Percentiles rank a stretch among this genome's conserved stretches.
Conservation (phyloP, 1,140 invertebrate genomes). For the Asbolus verrucosus region DNA sequence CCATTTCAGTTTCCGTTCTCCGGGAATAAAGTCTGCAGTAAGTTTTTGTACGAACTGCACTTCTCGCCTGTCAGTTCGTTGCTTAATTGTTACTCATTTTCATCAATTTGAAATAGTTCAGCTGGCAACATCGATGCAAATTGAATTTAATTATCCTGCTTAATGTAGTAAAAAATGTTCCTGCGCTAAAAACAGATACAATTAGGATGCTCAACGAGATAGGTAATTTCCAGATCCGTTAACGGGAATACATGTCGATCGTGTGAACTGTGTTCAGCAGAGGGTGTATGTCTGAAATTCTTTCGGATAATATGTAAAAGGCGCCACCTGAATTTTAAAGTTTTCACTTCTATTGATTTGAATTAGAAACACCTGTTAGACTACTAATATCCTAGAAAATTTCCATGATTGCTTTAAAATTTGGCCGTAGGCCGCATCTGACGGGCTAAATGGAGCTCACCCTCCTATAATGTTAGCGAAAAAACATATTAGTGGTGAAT, state of each 20-base stretch:
- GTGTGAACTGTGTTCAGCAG: too few species aligned
- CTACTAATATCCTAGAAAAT: constrained; percentile 33
- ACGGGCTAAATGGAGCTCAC: constrained; percentile 4
- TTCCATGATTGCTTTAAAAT: constrained; percentile 37
- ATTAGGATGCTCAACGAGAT: background rate
- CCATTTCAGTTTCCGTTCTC: background rate
- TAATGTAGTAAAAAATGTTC: constrained; percentile 39
- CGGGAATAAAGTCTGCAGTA: too few species aligned
- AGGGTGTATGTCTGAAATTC: background rate
- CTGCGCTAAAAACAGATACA: constrained; percentile 12
- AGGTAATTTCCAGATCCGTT: constrained; percentile 1
- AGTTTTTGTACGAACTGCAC: too few species aligned
- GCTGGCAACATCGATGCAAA: background rate
- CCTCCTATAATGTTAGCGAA: too few species aligned
- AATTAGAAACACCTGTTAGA: constrained; percentile 35
- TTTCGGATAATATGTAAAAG: background rate
- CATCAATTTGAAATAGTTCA: constrained; percentile 2
- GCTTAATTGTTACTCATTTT: background rate
- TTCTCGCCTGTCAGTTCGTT: too few species aligned
- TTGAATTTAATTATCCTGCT: constrained; percentile 12
- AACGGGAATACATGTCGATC: too few species aligned
- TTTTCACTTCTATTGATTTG: constrained; percentile 31
- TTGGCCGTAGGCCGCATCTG: background rate
- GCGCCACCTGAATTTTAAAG: constrained; percentile 33
- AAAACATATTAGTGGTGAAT: background rate